Conservation (phyloP, 2,888 invertebrate species). For the Hemicrepidius hirtus region DNA sequence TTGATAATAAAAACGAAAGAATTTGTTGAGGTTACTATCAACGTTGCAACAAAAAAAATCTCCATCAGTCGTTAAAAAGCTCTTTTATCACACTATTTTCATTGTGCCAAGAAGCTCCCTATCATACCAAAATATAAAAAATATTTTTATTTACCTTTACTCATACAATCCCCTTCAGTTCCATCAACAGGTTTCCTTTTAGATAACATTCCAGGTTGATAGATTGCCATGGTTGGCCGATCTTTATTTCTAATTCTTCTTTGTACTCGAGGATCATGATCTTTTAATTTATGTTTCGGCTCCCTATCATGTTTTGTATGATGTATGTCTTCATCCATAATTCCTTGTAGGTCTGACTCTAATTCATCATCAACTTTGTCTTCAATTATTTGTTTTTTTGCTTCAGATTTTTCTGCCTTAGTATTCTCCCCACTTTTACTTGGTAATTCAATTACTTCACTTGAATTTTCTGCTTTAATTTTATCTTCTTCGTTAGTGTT, state of each 20-base stretch:
- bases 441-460: background rate
- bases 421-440: conserved; percentile 37
- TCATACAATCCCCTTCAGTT: background rate
- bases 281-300: conserved; percentile 64
- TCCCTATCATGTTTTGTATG: conserved; percentile 43
- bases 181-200: conserved; percentile 75
- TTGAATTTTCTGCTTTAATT: conserved; percentile 10
- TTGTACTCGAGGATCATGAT: conserved; percentile 73
- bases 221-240: conserved; percentile 91
- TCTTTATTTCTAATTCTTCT: conserved; percentile 80
- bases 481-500: conserved; percentile 31
- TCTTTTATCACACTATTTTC: no score
- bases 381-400: background rate
- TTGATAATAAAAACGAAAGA: no score
- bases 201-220: conserved; percentile 92
- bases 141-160: background rate
- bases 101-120: no score
- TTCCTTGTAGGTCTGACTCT: conserved; percentile 16
- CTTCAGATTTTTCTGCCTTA: conserved; percentile 36
- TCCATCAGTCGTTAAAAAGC: no score
- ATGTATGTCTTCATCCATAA: conserved; percentile 13
- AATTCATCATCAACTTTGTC: background rate
- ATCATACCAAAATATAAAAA: no score
- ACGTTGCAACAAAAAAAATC: no score
- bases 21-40: no score